Evolutionary conservation across 2,888 invertebrate species (phyloP).

Genomic region (Hemistola chrysoprasaria): DNA sequence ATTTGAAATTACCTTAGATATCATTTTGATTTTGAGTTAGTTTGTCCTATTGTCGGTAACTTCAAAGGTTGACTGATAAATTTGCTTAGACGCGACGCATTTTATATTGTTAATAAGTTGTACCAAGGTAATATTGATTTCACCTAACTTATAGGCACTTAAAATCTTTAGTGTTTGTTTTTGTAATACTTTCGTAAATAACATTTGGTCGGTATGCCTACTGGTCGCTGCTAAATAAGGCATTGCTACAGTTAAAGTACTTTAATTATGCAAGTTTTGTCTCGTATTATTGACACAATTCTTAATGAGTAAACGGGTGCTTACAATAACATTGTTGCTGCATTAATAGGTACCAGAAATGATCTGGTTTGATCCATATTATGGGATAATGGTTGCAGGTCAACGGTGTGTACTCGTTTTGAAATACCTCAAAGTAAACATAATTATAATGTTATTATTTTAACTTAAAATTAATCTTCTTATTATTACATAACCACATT

Average conservation of each 20-base stretch:
- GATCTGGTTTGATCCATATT: too few relatives aligned
- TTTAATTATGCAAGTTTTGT: conserved; percentile 44
- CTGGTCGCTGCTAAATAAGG: conserved; percentile 32
- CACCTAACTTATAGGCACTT: conserved; percentile 54
- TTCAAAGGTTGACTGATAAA: conserved; percentile 59
- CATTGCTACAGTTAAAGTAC: conserved; percentile 48
- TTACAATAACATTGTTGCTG: conserved; percentile 27
- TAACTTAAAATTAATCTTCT: too few relatives aligned
- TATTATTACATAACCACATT: too few relatives aligned
- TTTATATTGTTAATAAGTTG: conserved; percentile 68
- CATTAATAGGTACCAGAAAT: conserved; percentile 5
- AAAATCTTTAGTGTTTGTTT: conserved; percentile 48
- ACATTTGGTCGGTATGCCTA: conserved; percentile 42
- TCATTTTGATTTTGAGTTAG: conserved; percentile 51
- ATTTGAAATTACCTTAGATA: conserved; percentile 58
- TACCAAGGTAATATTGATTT: conserved; percentile 73
- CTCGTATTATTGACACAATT: conserved; percentile 46
- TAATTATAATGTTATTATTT: too few relatives aligned
- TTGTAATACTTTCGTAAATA: conserved; percentile 60
- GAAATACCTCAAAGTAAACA: too few relatives aligned
- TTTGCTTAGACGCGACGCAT: conserved; percentile 51
- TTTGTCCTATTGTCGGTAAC: conserved; percentile 45
- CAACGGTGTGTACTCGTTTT: too few relatives aligned
- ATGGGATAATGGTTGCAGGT: too few relatives aligned
- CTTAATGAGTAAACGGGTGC: conserved; percentile 35